A percentile compares a stretch with the other conserved stretches of the same genome.
phyloP scores from a whole-genome alignment of 2,888 invertebrate species.

The Himalopsyche kuldschensis region DNA sequence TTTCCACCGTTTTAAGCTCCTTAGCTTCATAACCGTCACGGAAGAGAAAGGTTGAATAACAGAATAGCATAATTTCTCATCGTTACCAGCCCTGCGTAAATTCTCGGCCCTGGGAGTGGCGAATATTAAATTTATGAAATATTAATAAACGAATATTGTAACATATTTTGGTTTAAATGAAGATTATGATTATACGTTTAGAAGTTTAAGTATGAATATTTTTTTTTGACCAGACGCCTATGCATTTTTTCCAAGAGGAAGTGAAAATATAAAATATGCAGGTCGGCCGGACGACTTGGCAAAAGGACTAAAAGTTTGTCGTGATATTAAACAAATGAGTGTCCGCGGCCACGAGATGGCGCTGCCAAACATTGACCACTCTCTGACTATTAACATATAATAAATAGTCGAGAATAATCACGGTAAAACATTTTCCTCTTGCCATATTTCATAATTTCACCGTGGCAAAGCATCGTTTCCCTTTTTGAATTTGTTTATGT shows the following conservation, averaged over 20 bases:
- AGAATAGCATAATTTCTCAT: no score
- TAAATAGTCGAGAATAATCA: background rate
- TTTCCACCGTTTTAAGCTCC: no score
- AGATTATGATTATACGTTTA: no score
- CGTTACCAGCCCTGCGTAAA: no score
- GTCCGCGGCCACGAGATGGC: background rate
- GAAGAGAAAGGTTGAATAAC: no score
- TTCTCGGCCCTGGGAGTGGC: no score
- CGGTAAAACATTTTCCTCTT: background rate
- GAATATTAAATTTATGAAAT: no score
- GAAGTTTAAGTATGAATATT: no score
- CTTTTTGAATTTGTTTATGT: background rate
- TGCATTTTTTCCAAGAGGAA: background rate
- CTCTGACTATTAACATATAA: background rate
- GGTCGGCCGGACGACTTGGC: constrained; percentile 1
- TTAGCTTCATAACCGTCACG: no score
- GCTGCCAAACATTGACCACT: background rate
- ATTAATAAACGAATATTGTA: no score
- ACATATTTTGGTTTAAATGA: no score
- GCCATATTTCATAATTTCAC: background rate
- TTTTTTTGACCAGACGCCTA: background rate
- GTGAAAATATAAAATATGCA: constrained; percentile 18
- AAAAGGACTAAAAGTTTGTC: constrained; percentile 3
- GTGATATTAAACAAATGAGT: constrained; percentile 5
- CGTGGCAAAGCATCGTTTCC: background rate